Evolutionary conservation across 2,113 vertebrate species (phyloP).

Genomic region (Bostrychus sinensis): DNA sequence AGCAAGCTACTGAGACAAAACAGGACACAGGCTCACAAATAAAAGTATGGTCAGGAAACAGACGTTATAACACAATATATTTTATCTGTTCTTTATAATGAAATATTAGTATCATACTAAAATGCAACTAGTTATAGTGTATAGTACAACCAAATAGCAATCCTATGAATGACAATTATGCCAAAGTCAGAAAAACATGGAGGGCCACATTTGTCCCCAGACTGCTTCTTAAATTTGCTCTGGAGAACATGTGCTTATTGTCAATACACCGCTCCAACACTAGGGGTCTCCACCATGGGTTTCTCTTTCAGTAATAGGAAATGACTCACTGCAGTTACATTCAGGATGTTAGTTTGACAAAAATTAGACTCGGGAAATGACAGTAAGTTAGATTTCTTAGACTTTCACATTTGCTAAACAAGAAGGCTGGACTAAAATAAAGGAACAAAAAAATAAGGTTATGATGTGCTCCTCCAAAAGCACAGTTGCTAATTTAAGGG

Average conservation of each 20-base stretch:
- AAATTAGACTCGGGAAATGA: too few species aligned
- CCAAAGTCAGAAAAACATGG: not conserved
- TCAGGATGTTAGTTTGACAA: too few species aligned
- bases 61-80: not conserved
- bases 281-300: not conserved
- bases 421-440: too few species aligned
- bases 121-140: not conserved
- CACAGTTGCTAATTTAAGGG: too few species aligned
- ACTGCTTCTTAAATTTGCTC: conserved; percentile 1
- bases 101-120: not conserved
- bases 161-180: not conserved
- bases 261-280: not conserved
- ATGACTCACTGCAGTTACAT: too few species aligned
- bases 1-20: not conserved
- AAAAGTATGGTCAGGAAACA: not conserved
- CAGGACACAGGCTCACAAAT: not conserved
- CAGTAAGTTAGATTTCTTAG: too few species aligned
- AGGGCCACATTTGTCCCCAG: not conserved
- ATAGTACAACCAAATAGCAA: not conserved
- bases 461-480: too few species aligned
- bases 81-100: too few species aligned
- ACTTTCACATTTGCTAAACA: too few species aligned
- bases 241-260: not conserved
- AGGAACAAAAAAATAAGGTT: too few species aligned
- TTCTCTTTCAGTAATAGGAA: too few species aligned